Base-by-base conservation (phyloP, 2,797 vertebrate genomes). In the Antrozous pallidus region DNA sequence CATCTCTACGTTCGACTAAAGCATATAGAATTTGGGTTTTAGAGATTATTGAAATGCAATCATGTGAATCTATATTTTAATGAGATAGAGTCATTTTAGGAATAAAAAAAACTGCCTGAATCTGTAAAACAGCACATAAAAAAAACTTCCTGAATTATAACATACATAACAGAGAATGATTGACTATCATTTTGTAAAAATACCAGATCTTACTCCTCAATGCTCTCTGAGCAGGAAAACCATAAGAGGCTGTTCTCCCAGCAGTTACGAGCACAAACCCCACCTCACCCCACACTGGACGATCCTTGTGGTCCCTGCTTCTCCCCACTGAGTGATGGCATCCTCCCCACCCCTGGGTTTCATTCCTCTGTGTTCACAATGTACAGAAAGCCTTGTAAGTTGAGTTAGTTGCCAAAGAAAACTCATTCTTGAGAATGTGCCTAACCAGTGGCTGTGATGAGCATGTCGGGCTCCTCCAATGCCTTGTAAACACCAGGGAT, bases 331-430 rank as follows among this genome's bases (percentile, higher is more conserved):
- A 54, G 36, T n/a, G n/a, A 54, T 28, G 8, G n/a, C 33, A 36
- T 40, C 79, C 28, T 28, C 12, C 45, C 70, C 4, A 26, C 5
- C 13, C 40, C 26, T 1, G 13, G 2, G 20, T 65, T 45, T 69
- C 8, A 11, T 33, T 40, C 22, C 36, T 87, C 54, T 54, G 80
- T 65, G 49, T 69, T 91, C 92, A n/a, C 18, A 71, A 45, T 69
- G 28, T 17, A 85, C 74, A 6, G 90, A 87, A 45, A 12, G 67
- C 80, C 13, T 20, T 85, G 45, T 20, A 67, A 93, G 87, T 79
- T 74, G 79, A 83, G 0, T 8, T 73, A 24, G 58, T 84, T 94
- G 28, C 51, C 58, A 85, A 90, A 96, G 84, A 24, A 24, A 91
- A 0, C 14, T 38, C 0, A 6, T 47, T 47, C 47, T 71, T 28